phyloP scores from a whole-genome alignment of 2,797 vertebrate genomes.

The Pitangus sulphuratus region DNA sequence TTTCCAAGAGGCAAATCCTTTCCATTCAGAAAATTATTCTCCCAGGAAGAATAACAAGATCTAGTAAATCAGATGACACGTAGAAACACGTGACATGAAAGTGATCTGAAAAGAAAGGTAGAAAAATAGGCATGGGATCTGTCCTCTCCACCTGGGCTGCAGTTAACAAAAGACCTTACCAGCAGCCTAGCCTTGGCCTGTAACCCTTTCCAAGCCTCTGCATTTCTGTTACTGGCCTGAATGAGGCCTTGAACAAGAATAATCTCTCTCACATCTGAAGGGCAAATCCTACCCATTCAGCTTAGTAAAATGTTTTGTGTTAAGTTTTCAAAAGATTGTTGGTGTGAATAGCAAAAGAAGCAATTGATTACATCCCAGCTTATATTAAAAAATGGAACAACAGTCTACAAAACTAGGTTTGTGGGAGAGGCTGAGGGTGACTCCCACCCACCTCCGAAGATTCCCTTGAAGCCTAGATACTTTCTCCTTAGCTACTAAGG shows the following conservation, averaged over 20 bases:
- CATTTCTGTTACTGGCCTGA: not conserved
- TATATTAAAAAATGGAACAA: not conserved
- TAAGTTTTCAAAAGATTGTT: not conserved
- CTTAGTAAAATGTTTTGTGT: accelerated
- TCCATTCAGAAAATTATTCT: not conserved
- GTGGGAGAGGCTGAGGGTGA: not conserved
- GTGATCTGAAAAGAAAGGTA: not conserved
- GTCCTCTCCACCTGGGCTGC: not conserved
- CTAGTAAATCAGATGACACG: not conserved
- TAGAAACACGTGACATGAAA: not conserved
- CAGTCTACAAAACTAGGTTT: not conserved
- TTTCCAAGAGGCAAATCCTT: accelerated
- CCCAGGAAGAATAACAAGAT: not conserved
- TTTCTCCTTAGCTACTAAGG: not conserved
- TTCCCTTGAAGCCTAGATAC: not conserved
- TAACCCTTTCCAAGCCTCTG: not conserved
- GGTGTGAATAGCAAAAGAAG: not conserved
- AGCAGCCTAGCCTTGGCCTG: not conserved
- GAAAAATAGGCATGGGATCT: not conserved
- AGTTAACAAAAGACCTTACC: not conserved
- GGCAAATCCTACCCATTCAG: not conserved
- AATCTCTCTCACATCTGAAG: not conserved
- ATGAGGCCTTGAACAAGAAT: not conserved
- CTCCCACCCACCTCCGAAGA: not conserved
- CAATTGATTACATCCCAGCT: not conserved